Evolutionary conservation across 2,113 vertebrate species (phyloP), one percentile per base, ranked within the genome.

Genomic region (Pterophyllum scalare): DNA sequence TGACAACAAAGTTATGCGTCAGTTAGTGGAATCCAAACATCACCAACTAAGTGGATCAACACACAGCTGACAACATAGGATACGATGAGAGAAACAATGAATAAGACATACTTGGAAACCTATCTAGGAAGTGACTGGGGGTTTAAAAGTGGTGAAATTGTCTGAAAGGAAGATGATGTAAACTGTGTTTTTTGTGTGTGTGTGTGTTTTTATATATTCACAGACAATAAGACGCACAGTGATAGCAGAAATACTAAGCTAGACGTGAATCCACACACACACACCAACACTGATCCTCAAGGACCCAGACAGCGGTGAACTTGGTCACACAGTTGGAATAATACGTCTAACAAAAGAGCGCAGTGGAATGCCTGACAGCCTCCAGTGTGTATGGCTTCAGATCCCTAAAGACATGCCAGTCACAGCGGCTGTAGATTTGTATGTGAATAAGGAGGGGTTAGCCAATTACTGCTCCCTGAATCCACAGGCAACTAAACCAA

Each of bases 331-430:
- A 82, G 88, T 89, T 43, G 81, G 75, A 46, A 91, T 79, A 91
- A 89, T 38, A 57, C 57, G 83, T 87, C 59, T 17, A 31, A 90
- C 64, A 92, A 89, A 92, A 93, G 90, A 79, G 57, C 67, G 31
- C 40, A 75, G 38, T 84, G 90, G 81, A 87, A 46, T 79, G 75
- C 26, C 81, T 61, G 84, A 88, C 88, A 83, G 77, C 76, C 56
- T 70, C 80, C 76, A 83, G 58, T 14, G 80, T 40, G 83, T 46
- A 46, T 83, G 74, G 79, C 81, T 52, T 56, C 58, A 80, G 0
- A 70, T 75, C 72, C 75, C 46, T 84, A 77, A 84, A 81, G 79
- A 82, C 79, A 54, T 52, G 88, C 80, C 81, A 83, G 62, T 90
- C 77, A 74, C 49, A 40, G 26, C 0, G 46, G 58, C 35, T 79